Conservation (phyloP, 2,113 vertebrate genomes). For the Passer domesticus region DNA sequence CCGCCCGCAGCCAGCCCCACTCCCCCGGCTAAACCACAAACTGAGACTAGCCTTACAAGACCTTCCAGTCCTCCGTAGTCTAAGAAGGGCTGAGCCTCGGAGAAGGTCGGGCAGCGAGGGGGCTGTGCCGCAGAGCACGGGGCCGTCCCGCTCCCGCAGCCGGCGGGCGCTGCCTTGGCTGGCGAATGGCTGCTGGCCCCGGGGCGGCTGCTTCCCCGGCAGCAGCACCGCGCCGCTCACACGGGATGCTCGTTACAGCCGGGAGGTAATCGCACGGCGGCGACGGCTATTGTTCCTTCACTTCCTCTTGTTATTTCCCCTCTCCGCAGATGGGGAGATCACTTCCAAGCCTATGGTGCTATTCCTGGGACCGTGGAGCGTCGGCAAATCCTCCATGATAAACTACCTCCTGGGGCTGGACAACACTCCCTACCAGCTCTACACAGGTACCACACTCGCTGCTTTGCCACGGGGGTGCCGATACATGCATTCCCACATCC, state of each 20-base stretch:
- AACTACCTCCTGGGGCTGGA: constrained; percentile 96
- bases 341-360: constrained; percentile 98
- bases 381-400: constrained; percentile 98
- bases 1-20: not conserved
- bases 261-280: not conserved
- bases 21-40: not conserved
- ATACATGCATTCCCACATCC: not conserved
- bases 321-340: constrained; percentile 91
- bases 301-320: constrained; percentile 49
- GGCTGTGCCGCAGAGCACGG: not conserved
- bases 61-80: not conserved
- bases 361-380: constrained; percentile 97
- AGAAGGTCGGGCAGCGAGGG: not conserved
- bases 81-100: not conserved
- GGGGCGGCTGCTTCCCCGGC: not conserved
- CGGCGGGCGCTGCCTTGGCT: not conserved
- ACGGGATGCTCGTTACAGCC: not conserved
- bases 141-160: not conserved
- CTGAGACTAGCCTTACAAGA: not conserved
- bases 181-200: not conserved
- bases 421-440: constrained; percentile 92
- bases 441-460: constrained; percentile 82
- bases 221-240: not conserved
- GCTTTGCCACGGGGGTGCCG: not conserved
- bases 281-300: constrained; percentile 26